Base-by-base conservation (phyloP, 2,797 vertebrate genomes). In the Furcifer pardalis region DNA sequence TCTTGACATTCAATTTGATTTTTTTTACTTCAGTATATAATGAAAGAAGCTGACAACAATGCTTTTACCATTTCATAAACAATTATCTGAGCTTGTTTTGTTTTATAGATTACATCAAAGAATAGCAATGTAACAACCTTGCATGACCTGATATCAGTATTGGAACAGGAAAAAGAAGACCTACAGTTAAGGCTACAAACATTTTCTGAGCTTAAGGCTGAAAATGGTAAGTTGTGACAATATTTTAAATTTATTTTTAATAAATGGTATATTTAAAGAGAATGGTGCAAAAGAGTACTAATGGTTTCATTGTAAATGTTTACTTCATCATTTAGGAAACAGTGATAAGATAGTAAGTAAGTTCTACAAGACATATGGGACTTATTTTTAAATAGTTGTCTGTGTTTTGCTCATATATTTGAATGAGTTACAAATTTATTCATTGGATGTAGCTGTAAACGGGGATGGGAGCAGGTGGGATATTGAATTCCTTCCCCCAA, bases 91-190 rank as follows among this genome's bases (percentile, higher is more conserved):
- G n/a, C n/a, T n/a, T n/a, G n/a, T n/a, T n/a, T 76, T 88, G 86
- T 52, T 44, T 83, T 73, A 8, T 84, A 98, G 97, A 94, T 95
- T 82, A 97, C 96, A 60, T 92, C 66, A 0, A 93, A 95, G 13
- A 93, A 93, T 35, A 96, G 92, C 0, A 97, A 97, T 49, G 81
- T 96, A 8, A 94, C 89, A 0, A 88, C 93, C 12, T 94, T 98
- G 78, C 95, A 92, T 77, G 92, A 81, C 80, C 96, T 79, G 0
- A 77, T 98, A 89, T 95, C 94, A 1, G 96, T 96, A 0, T 95
- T 98, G 66, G 96, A 98, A 91, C 95, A 90, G 83, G 97, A 98
- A 90, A 93, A 97, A 15, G 95, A 97, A 91, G 97, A 97, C 0
- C 94, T 97, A 71, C 94, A 96, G 8, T 95, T 95, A 91, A 97